Conservation (phyloP, 2,113 vertebrate genomes). For the Boulengerochromis microlepis region DNA sequence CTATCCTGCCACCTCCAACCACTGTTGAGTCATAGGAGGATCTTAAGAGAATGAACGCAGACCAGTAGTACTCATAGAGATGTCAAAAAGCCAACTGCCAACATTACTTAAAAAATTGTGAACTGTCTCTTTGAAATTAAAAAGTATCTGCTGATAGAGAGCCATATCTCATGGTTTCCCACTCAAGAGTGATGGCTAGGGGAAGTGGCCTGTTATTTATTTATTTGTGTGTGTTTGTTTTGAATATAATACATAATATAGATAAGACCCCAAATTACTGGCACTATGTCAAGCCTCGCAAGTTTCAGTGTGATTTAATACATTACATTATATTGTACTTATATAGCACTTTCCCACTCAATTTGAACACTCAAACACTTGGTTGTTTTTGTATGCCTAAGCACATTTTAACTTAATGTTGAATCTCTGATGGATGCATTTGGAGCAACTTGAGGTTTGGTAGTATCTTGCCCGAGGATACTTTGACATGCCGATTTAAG, state of each 20-base stretch:
- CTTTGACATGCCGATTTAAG: neutral
- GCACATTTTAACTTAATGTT: neutral
- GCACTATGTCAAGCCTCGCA: neutral
- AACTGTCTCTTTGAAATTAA: neutral
- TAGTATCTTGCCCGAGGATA: neutral
- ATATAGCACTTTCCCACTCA: neutral
- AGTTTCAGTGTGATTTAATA: neutral
- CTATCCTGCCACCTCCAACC: neutral
- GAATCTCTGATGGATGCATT: neutral
- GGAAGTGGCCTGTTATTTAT: neutral
- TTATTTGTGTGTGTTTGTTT: neutral
- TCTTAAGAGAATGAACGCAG: neutral
- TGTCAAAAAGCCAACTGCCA: neutral
- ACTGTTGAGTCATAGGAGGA: neutral
- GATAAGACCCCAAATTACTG: neutral
- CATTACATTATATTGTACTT: neutral
- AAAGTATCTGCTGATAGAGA: neutral
- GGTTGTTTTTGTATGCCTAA: neutral
- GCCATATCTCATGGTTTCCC: neutral
- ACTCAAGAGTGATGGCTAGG: neutral
- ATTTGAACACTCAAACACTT: neutral
- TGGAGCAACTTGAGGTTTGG: neutral
- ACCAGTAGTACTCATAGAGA: neutral
- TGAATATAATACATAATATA: neutral
- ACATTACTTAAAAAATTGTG: neutral